A percentile compares a stretch with the other conserved stretches of the same genome.
These are phyloP conservation scores for Lampris megalopsis DNA, from an alignment of 2,113 vertebrate species.

Conservation along the genomic window DNA sequence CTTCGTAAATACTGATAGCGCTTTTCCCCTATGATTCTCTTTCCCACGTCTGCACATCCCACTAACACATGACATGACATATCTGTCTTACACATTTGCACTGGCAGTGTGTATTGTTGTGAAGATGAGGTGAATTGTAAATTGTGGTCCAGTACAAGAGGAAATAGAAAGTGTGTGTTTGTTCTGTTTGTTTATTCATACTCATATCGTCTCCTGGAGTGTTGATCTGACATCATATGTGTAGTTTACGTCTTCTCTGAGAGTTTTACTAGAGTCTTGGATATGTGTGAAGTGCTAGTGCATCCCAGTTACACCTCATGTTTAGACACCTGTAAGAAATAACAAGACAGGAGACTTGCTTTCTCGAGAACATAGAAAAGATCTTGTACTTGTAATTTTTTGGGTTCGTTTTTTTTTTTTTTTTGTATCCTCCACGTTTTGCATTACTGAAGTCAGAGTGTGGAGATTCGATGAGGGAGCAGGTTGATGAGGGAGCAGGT, in stretches of 20 bases:
- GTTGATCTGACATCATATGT: slow-evolving; percentile 25
- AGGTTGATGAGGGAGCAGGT: neutral
- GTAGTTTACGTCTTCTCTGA: slow-evolving; percentile 24
- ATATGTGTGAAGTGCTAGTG: slow-evolving; percentile 33
- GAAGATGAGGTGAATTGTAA: slow-evolving; percentile 39
- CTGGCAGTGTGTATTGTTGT: slow-evolving; percentile 54
- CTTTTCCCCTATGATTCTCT: slow-evolving; percentile 59
- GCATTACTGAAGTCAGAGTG: slow-evolving; percentile 4
- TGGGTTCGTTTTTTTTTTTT: neutral
- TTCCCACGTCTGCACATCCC: slow-evolving; percentile 42
- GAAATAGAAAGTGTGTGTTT: slow-evolving; percentile 31
- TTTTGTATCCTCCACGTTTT: slow-evolving; percentile 8
- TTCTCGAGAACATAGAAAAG: slow-evolving; percentile 20
- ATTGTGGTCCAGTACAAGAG: slow-evolving; percentile 32
- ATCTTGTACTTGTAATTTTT: neutral
- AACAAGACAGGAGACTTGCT: slow-evolving; percentile 12
- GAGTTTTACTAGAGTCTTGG: slow-evolving; percentile 34
- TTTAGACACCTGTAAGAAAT: slow-evolving; percentile 34
- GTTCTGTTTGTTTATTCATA: slow-evolving; percentile 28
- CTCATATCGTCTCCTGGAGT: slow-evolving; percentile 21
- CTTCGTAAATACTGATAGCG: slow-evolving; percentile 32
- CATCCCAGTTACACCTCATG: slow-evolving; percentile 16
- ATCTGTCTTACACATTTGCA: slow-evolving; percentile 75
- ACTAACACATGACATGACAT: slow-evolving; percentile 60
- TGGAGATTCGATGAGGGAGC: neutral